These are phyloP conservation scores for Terrapene triunguis DNA, from an alignment of 2,113 vertebrate genomes.

Conservation along the genomic window DNA sequence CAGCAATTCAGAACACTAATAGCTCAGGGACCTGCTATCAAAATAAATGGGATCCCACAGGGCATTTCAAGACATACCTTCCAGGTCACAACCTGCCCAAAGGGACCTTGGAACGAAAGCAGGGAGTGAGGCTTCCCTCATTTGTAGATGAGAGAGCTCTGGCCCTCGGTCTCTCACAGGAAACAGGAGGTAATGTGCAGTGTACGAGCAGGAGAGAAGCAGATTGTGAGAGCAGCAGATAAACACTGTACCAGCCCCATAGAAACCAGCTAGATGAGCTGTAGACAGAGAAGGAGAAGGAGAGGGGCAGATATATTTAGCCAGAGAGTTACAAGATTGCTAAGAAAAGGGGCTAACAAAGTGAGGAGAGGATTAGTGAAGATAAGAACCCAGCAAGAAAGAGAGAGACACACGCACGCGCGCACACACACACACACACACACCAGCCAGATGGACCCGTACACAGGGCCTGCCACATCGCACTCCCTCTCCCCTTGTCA, in stretches of 20 bases:
- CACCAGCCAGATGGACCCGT: background rate
- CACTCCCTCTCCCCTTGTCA: background rate
- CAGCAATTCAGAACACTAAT: background rate
- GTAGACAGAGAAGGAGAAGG: background rate
- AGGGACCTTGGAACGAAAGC: rapidly evolving
- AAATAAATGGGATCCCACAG: slow-evolving; percentile 44
- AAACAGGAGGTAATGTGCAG: background rate
- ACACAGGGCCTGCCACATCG: background rate
- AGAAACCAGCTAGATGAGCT: background rate
- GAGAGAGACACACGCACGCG: rapidly evolving
- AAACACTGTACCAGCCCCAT: background rate
- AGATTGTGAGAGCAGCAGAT: background rate
- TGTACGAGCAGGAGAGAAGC: rapidly evolving
- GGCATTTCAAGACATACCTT: background rate
- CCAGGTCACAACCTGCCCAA: background rate
- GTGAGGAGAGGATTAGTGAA: background rate
- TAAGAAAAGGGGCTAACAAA: background rate
- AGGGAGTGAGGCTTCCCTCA: background rate
- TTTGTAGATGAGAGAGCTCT: background rate
- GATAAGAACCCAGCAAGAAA: background rate
- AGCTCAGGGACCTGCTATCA: slow-evolving; percentile 2
- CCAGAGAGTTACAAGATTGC: background rate
- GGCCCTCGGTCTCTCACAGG: rapidly evolving
- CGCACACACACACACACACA: rapidly evolving
- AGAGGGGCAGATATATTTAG: background rate